These are phyloP conservation scores for Tridacna gigas DNA, from an alignment of 2,888 invertebrate species.

Conservation along the genomic window DNA sequence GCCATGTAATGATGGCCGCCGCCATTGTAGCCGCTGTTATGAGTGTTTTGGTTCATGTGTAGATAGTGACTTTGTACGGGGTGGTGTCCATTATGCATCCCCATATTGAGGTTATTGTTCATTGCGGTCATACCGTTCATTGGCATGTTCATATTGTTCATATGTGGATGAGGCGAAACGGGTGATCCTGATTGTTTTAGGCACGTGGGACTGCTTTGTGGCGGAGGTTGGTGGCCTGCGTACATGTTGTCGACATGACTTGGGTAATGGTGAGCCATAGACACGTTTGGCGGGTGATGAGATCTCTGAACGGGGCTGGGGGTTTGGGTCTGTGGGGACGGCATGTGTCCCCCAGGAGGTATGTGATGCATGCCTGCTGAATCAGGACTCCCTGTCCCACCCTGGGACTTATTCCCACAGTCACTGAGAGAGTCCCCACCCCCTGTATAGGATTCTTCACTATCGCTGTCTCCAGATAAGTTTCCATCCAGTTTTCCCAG, in stretches of 20 bases:
- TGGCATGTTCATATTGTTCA: conserved; percentile 51
- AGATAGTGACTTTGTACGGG: conserved; percentile 58
- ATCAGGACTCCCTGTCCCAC: conserved; percentile 61
- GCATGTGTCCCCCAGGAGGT: conserved; percentile 49
- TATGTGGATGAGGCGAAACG: conserved; percentile 59
- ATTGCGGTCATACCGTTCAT: conserved; percentile 53
- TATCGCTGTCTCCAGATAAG: conserved; percentile 70
- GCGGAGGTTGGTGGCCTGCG: conserved; percentile 57
- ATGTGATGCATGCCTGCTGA: conserved; percentile 54
- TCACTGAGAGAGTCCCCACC: conserved; percentile 67
- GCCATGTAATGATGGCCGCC: conserved; percentile 63
- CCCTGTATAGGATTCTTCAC: conserved; percentile 66
- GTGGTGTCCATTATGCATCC: conserved; percentile 61
- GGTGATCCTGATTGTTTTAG: conserved; percentile 64
- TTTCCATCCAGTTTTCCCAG: conserved; percentile 67
- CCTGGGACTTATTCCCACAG: conserved; percentile 69
- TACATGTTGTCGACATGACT: conserved; percentile 54
- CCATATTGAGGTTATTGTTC: conserved; percentile 67
- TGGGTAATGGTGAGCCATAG: conserved; percentile 51
- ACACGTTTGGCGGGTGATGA: conserved; percentile 49
- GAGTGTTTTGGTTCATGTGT: conserved; percentile 62
- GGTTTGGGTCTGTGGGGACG: conserved; percentile 61
- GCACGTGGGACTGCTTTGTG: conserved; percentile 63
- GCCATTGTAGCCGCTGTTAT: conserved; percentile 41
- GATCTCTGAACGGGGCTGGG: conserved; percentile 62